A percentile compares a stretch with the other conserved stretches of the same genome.
phyloP scores from a whole-genome alignment of 2,113 vertebrate species.

The Actenoides lindsayi region DNA sequence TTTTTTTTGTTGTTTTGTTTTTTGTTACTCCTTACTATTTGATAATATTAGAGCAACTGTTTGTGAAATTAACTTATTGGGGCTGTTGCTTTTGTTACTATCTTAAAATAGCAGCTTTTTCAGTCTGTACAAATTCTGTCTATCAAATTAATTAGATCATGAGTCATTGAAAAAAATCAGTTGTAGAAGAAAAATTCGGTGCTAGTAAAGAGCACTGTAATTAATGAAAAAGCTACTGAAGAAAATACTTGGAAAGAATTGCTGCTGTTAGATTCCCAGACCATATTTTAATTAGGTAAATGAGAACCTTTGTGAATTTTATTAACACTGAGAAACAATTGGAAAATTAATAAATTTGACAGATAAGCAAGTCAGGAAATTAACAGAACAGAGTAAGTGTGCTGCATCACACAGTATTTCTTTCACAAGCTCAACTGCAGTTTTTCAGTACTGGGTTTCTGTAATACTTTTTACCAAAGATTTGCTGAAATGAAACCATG shows the following conservation, averaged over 20 bases:
- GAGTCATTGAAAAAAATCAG: background rate
- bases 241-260: background rate
- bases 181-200: background rate
- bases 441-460: background rate
- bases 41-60: background rate
- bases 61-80: background rate
- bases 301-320: background rate
- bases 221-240: background rate
- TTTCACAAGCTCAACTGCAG: background rate
- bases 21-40: background rate
- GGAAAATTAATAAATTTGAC: background rate
- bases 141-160: background rate
- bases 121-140: background rate
- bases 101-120: background rate
- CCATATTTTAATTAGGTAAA: background rate
- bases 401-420: background rate
- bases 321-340: background rate
- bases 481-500: background rate
- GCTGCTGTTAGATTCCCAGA: background rate
- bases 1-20: background rate
- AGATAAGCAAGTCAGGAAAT: conserved; percentile 31
- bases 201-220: background rate
- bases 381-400: background rate
- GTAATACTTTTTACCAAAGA: background rate
- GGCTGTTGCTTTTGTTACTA: background rate